Conservation (phyloP, 2,797 vertebrate genomes). For the Eulemur rubriventer region DNA sequence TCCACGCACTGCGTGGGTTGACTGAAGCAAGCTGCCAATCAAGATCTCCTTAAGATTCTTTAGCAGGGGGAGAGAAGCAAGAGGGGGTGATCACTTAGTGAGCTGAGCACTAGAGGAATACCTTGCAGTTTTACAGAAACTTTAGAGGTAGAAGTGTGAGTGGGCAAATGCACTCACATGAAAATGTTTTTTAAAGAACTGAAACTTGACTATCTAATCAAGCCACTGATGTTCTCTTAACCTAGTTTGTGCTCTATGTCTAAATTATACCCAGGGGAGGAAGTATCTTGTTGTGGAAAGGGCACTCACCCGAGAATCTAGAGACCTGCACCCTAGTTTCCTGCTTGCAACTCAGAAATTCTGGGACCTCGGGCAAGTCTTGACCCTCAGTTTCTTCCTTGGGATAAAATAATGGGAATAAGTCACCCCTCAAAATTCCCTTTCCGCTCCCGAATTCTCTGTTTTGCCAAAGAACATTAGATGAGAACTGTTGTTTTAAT, state of each 20-base stretch:
- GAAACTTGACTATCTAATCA: background rate
- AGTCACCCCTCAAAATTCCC: background rate
- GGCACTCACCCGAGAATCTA: background rate
- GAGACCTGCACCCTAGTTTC: background rate
- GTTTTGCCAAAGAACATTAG: background rate
- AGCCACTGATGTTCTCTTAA: background rate
- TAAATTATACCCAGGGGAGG: background rate
- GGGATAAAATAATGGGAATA: background rate
- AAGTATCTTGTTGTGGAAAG: background rate
- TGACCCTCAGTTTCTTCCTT: background rate
- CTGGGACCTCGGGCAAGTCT: background rate
- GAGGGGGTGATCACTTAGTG: background rate
- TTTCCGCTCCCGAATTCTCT: background rate
- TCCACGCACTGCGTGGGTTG: slow-evolving; percentile 28
- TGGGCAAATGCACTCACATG: background rate
- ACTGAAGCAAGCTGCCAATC: slow-evolving; percentile 49
- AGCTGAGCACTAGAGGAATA: background rate
- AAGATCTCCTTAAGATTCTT: background rate
- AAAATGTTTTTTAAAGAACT: background rate
- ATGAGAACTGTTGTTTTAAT: background rate
- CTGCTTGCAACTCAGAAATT: background rate
- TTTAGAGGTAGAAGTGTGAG: background rate
- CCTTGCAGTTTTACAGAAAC: background rate
- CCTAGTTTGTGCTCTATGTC: background rate
- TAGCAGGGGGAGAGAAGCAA: background rate